Conservation (phyloP, 2,888 invertebrate genomes). For the Cantharis flavilabris region DNA sequence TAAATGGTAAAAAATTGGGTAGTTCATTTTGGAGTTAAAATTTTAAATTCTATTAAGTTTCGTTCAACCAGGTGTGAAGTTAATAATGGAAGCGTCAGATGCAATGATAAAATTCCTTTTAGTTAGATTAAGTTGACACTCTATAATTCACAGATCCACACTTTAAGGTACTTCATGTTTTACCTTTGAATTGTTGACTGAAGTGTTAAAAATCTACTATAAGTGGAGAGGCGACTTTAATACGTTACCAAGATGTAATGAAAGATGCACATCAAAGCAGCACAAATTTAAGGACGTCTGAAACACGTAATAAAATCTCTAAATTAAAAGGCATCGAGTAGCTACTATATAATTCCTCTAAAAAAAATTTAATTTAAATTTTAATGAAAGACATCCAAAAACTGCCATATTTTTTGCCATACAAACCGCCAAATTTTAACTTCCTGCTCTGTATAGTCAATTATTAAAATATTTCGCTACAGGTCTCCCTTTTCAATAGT, state of each 20-base stretch:
- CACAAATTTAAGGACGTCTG: not conserved
- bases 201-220: not conserved
- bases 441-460: not conserved
- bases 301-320: not conserved
- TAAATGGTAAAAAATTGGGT: not conserved
- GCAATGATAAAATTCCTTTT: not conserved
- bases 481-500: not conserved
- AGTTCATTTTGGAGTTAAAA: not conserved
- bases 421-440: not conserved
- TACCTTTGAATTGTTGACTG: not conserved
- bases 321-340: not conserved
- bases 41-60: not conserved
- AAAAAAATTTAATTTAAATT: not conserved
- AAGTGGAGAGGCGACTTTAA: not conserved
- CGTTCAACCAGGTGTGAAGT: not conserved
- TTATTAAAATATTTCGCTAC: not conserved
- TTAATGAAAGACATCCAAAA: not conserved
- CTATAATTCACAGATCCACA: not conserved
- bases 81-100: not conserved
- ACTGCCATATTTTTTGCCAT: not conserved
- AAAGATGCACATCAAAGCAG: not conserved
- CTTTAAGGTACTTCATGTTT: not conserved
- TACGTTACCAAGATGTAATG: not conserved
- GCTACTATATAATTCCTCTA: not conserved
- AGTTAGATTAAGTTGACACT: not conserved